phyloP scores from a whole-genome alignment of 1,140 invertebrate species.

The Palaemon carinicauda region DNA sequence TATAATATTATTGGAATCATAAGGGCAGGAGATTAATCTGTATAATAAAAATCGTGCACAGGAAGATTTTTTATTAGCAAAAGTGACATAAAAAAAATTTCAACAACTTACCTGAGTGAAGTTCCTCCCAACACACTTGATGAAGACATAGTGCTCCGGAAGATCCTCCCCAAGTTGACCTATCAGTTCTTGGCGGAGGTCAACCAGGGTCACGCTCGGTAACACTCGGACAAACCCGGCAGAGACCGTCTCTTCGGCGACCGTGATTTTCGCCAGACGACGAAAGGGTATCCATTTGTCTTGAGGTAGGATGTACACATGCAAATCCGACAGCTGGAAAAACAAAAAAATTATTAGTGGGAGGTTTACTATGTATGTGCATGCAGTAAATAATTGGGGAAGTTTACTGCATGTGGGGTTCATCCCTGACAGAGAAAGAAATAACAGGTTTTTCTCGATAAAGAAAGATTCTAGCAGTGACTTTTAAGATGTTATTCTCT shows the following conservation, averaged over 20 bases:
- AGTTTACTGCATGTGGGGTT: neutral
- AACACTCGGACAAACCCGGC: conserved; percentile 52
- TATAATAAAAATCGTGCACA: too few species aligned
- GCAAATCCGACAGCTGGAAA: conserved; percentile 51
- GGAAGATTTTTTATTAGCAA: too few species aligned
- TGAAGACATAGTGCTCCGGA: conserved; percentile 52
- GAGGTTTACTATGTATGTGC: too few species aligned
- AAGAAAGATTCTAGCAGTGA: too few species aligned
- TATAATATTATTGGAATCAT: too few species aligned
- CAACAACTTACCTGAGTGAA: conserved; percentile 43
- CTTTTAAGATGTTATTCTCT: too few species aligned
- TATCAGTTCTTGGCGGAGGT: conserved; percentile 36
- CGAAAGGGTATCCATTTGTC: conserved; percentile 58
- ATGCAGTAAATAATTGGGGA: too few species aligned
- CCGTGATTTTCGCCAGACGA: conserved; percentile 50
- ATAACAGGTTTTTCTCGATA: too few species aligned
- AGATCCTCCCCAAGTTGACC: conserved; percentile 45
- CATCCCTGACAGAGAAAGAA: neutral
- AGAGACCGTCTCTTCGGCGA: conserved; percentile 56
- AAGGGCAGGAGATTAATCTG: too few species aligned
- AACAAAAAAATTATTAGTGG: neutral
- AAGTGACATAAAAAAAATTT: neutral
- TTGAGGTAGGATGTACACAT: conserved; percentile 53
- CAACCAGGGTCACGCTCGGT: conserved; percentile 27
- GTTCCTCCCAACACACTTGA: conserved; percentile 57